Evolutionary conservation across 2,797 vertebrate genomes (phyloP).

Genomic region (Gambelia wislizenii): DNA sequence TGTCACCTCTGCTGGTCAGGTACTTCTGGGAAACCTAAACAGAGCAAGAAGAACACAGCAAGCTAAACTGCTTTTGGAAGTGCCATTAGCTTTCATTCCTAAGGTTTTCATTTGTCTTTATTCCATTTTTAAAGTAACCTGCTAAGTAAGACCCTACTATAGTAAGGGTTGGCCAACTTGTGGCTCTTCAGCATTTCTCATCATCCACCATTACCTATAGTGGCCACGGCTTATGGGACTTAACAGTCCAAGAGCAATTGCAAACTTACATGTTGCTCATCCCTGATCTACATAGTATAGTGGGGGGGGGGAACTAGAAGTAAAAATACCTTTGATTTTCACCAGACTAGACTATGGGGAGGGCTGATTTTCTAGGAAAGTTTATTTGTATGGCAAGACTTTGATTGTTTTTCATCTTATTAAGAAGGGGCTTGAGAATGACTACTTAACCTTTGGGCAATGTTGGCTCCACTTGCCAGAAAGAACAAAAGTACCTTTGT

Average conservation of each 20-base stretch:
- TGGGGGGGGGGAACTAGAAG: no score
- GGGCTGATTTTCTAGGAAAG: conserved; percentile 48
- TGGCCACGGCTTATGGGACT: no score
- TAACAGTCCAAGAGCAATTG: no score
- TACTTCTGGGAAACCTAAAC: no score
- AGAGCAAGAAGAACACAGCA: no score
- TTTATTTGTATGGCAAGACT: conserved; percentile 55
- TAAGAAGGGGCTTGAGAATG: conserved; percentile 34
- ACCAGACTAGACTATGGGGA: no score
- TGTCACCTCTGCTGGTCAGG: no score
- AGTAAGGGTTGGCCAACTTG: no score
- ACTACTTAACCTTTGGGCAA: conserved; percentile 28
- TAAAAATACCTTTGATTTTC: no score
- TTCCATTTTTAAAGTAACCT: neutral
- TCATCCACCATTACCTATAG: no score
- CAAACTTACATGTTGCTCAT: no score
- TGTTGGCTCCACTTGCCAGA: conserved; percentile 53
- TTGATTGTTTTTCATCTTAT: conserved; percentile 45
- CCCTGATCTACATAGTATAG: no score
- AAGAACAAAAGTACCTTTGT: conserved; percentile 67
- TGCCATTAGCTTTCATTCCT: neutral
- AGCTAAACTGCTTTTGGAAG: neutral
- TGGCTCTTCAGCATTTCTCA: neutral
- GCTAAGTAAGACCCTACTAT: neutral
- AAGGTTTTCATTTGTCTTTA: neutral